These are phyloP conservation scores for Anthopleura xanthogrammica DNA, from an alignment of 92 coral and sea anemone genomes.

Conservation along the genomic window DNA sequence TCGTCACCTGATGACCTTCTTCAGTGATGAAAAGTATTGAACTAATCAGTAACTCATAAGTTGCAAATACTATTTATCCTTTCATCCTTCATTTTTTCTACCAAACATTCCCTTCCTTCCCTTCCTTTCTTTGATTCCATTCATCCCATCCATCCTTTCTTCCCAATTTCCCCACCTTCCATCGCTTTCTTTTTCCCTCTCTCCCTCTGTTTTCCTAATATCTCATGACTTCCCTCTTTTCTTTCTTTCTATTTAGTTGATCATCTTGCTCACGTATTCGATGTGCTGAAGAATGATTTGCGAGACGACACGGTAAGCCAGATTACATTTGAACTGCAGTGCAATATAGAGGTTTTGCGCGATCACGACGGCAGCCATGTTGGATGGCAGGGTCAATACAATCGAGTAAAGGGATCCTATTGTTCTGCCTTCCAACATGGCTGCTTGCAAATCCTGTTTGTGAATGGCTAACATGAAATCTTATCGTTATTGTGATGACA, in stretches of 20 bases:
- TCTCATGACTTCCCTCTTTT: too few relatives aligned
- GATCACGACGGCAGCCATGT: too few relatives aligned
- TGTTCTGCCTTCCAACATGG: too few relatives aligned
- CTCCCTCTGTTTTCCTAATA: not conserved
- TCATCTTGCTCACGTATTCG: slow-evolving; percentile 88
- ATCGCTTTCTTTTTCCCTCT: not conserved
- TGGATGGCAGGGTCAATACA: not conserved
- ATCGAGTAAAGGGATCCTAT: too few relatives aligned
- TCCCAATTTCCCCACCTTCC: not conserved
- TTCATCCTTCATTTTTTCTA: not conserved
- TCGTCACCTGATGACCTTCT: too few relatives aligned
- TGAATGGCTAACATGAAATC: too few relatives aligned
- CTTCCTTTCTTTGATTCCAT: not conserved
- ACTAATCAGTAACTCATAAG: too few relatives aligned
- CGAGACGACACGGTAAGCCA: slow-evolving; percentile 82
- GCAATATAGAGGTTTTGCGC: not conserved
- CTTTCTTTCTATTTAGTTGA: slow-evolving; percentile 53
- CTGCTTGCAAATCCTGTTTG: not conserved
- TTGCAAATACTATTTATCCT: too few relatives aligned
- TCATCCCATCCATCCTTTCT: not conserved
- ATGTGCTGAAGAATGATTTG: slow-evolving; percentile 85
- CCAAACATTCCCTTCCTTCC: not conserved
- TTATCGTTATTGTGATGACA: slow-evolving; percentile 13
- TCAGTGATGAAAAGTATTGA: too few relatives aligned
- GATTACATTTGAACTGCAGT: too few relatives aligned